Conservation (phyloP, 37 sponge, comb jelly and placozoan species). For the Crambe crambe region DNA sequence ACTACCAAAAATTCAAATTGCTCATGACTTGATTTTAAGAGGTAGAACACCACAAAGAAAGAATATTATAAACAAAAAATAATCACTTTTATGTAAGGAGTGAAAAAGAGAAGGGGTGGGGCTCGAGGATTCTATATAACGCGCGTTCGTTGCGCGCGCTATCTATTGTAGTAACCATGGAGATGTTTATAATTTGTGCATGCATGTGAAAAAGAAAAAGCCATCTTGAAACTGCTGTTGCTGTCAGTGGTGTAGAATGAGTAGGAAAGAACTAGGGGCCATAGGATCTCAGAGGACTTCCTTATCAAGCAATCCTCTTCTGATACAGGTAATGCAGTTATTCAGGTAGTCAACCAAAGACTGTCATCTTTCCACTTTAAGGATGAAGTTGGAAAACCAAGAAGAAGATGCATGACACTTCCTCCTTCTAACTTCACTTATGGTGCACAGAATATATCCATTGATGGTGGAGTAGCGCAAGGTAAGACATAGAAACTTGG, state of each 20-base stretch:
- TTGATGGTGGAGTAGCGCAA: constrained; percentile 78
- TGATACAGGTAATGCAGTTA: constrained; percentile 34
- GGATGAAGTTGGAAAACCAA: constrained; percentile 66
- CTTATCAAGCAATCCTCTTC: constrained; percentile 62
- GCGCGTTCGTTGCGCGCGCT: background rate
- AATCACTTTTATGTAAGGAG: too few relatives aligned
- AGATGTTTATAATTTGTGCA: too few relatives aligned
- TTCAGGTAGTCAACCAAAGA: background rate
- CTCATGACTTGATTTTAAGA: constrained; percentile 5
- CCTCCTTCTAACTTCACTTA: constrained; percentile 80
- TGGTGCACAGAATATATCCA: constrained; percentile 54
- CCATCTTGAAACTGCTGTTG: too few relatives aligned
- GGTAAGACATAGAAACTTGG: constrained; percentile 2
- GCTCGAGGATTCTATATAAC: too few relatives aligned
- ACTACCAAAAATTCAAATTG: background rate
- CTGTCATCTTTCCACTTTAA: constrained; percentile 2
- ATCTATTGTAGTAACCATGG: constrained; percentile 4
- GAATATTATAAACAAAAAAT: too few relatives aligned
- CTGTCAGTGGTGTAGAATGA: constrained; percentile 48
- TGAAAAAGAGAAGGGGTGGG: constrained; percentile 7
- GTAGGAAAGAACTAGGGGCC: constrained; percentile 50
- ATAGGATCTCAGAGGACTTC: constrained; percentile 64
- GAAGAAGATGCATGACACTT: constrained; percentile 69
- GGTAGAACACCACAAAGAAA: background rate
- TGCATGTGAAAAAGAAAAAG: too few relatives aligned